phyloP scores from a whole-genome alignment of 35 echinoderm and acorn worm genomes.

The Amphiura filiformis region DNA sequence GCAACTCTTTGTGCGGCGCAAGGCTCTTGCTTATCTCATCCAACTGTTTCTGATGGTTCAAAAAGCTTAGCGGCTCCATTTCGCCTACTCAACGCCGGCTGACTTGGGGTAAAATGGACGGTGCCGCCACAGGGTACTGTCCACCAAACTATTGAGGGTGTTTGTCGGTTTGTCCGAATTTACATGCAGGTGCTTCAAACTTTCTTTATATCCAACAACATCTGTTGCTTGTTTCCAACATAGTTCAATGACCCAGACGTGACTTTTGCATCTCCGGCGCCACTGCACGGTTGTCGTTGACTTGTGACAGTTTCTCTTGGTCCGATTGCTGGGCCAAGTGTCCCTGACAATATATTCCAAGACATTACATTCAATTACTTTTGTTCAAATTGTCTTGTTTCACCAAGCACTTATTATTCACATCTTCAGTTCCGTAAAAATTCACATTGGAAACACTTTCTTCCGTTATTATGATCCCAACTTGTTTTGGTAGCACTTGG shows the following conservation, averaged over 20 bases:
- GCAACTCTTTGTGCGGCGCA: not conserved
- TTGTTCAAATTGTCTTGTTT: too few relatives aligned
- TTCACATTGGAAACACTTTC: too few relatives aligned
- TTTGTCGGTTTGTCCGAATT: conserved; percentile 10
- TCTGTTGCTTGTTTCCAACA: conserved; percentile 56
- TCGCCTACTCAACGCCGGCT: not conserved
- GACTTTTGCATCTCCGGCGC: conserved; percentile 55
- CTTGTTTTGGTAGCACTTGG: too few relatives aligned
- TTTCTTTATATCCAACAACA: conserved; percentile 72
- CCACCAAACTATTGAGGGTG: not conserved
- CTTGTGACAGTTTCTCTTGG: not conserved
- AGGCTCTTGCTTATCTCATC: conserved; percentile 38
- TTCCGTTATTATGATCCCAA: too few relatives aligned
- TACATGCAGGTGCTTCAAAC: conserved; percentile 57
- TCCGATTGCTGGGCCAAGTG: not conserved
- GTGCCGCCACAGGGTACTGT: not conserved
- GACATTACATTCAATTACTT: too few relatives aligned
- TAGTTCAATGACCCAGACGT: conserved; percentile 33
- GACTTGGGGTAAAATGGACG: not conserved
- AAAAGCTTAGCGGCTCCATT: conserved; percentile 8
- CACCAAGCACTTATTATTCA: too few relatives aligned
- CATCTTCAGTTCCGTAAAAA: too few relatives aligned
- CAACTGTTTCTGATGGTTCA: conserved; percentile 38
- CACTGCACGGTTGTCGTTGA: not conserved
- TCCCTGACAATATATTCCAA: not conserved